phyloP scores from a whole-genome alignment of 2,888 invertebrate species.

The Desoria tigrina region DNA sequence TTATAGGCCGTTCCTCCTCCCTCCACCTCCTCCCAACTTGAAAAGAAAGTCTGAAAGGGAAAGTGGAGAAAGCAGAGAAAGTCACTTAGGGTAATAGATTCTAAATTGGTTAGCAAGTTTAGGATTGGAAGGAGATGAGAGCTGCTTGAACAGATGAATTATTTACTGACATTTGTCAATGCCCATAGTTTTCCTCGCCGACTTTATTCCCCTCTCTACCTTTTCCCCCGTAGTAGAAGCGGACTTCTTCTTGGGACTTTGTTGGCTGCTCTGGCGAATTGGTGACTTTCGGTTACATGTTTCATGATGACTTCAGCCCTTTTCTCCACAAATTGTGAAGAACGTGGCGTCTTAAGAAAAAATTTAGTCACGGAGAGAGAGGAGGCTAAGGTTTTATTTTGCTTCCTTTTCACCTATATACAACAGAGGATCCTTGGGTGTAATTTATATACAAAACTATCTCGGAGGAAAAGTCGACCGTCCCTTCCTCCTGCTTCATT shows the following conservation, averaged over 20 bases:
- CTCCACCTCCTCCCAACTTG: slow-evolving; percentile 18
- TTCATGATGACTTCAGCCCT: slow-evolving; percentile 18
- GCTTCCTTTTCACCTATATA: slow-evolving; percentile 9
- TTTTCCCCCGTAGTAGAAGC: not conserved
- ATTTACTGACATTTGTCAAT: slow-evolving; percentile 48
- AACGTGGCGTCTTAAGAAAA: too few relatives aligned
- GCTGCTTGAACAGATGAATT: slow-evolving; percentile 46
- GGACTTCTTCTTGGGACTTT: not conserved
- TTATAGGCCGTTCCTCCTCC: slow-evolving; percentile 16
- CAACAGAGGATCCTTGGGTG: too few relatives aligned
- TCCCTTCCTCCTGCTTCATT: too few relatives aligned
- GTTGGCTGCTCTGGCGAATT: not conserved
- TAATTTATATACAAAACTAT: too few relatives aligned
- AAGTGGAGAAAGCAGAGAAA: slow-evolving; percentile 40
- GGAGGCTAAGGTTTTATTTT: not conserved
- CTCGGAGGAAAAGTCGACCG: too few relatives aligned
- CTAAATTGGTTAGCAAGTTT: slow-evolving; percentile 48
- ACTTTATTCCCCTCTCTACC: not conserved
- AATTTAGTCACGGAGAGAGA: too few relatives aligned
- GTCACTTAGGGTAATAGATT: slow-evolving; percentile 49
- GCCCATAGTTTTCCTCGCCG: slow-evolving; percentile 23
- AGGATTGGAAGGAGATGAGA: slow-evolving; percentile 44
- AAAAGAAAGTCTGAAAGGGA: slow-evolving; percentile 17
- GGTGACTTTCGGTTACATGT: slow-evolving; percentile 15
- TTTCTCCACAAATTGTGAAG: slow-evolving; percentile 9